Base-by-base conservation (phyloP, 2,797 vertebrate genomes). In the Rhodeus uyekii region DNA sequence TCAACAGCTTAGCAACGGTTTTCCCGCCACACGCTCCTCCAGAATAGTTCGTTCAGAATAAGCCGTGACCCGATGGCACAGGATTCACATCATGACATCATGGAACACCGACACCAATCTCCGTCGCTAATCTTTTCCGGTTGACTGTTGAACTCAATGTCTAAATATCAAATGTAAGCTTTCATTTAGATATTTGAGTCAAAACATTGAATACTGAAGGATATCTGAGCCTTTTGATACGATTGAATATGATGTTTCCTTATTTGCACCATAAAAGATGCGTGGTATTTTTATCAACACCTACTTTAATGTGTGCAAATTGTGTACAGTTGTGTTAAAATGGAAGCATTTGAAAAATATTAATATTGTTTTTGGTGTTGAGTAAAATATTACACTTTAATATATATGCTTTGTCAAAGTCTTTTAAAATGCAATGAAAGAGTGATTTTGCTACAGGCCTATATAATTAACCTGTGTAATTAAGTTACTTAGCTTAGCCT, bases 11-110 rank as follows among this genome's bases (percentile, higher is more conserved):
- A 46, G 16, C 5, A 64, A 44, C 8, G 24, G 14, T 50, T 63
- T 76, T 76, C 39, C 58, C 8, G 39, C 29, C 44, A n/a, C 44
- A 38, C 8, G 2, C n/a, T 64, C 19, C 22, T 27, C 12, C 5
- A 1, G 22, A 76, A 74, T 10, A 32, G 18, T 8, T 36, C 29
- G 3, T 29, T 13, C 38, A n/a, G n/a, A n/a, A n/a, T 78, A 65
- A 65, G 44, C 61, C 32, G 6, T 78, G 76, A 65, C 61, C 61
- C 53, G 61, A 24, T 50, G 61, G 38, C 39, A n/a, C 42, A 36
- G 76, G 61, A 78, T 64, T 78, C 8, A 10, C 24, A 69, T 46
- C 53, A 2, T 77, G 75, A 58, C 63, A 76, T 65, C n/a, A 58
- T 27, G 39, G 42, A 48, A 73, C 46, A 34, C 24, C n/a, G 65